These are phyloP conservation scores for Poecile atricapillus DNA, from an alignment of 2,113 vertebrate species.

Conservation along the genomic window DNA sequence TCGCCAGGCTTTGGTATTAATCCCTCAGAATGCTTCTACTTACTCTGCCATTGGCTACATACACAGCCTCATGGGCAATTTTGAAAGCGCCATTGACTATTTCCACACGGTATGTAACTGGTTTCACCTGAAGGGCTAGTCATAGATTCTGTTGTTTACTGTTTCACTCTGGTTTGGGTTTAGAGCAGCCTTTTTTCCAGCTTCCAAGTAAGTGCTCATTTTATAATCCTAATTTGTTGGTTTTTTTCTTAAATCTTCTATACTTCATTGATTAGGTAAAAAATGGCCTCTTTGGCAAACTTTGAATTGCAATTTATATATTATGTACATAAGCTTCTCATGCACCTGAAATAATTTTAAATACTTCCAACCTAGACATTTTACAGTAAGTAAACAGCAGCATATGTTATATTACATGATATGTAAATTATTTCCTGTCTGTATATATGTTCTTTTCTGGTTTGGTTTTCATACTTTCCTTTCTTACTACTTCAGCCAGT, in stretches of 20 bases:
- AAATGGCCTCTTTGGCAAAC: not conserved
- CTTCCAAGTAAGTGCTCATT: not conserved
- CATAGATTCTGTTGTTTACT: not conserved
- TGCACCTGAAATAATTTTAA: not conserved
- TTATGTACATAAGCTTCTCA: not conserved
- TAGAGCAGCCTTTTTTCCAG: not conserved
- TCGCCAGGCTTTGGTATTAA: slow-evolving; percentile 92
- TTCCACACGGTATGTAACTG: slow-evolving; percentile 89
- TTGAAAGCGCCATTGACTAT: slow-evolving; percentile 97
- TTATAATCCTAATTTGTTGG: not conserved
- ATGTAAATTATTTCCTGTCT: not conserved
- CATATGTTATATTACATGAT: not conserved
- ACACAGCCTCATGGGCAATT: slow-evolving; percentile 96
- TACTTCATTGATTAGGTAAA: not conserved
- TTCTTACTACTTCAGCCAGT: not conserved
- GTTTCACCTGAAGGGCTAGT: not conserved
- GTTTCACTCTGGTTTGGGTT: not conserved
- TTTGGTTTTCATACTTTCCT: not conserved
- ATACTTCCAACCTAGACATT: not conserved
- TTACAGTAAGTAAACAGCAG: not conserved
- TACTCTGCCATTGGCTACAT: slow-evolving; percentile 96
- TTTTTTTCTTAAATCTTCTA: not conserved
- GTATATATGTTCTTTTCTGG: not conserved
- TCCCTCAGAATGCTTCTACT: slow-evolving; percentile 95
- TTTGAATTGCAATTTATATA: not conserved